Evolutionary conservation across 1,140 invertebrate genomes (phyloP).

Genomic region (Archegozetes longisetosus): DNA sequence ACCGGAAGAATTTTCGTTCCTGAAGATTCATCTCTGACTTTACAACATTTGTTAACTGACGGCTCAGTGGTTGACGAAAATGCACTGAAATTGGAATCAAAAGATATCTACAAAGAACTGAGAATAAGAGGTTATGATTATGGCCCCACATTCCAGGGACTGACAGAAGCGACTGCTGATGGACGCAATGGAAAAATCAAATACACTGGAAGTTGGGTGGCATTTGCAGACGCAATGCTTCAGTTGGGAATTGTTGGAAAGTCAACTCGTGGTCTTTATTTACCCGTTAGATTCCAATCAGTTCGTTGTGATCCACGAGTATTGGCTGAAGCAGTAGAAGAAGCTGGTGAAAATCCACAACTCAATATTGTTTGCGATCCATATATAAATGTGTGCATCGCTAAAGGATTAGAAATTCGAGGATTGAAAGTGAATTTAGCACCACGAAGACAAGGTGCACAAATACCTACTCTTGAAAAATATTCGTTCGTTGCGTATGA

Average conservation of each 20-base stretch:
- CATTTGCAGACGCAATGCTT: conserved; percentile 38
- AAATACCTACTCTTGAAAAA: conserved; percentile 61
- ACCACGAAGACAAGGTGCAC: conserved; percentile 47
- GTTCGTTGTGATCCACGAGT: conserved; percentile 33
- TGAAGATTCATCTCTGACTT: conserved; percentile 31
- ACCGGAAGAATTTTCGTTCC: conserved; percentile 53
- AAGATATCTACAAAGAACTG: conserved; percentile 86
- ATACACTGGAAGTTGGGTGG: conserved; percentile 32
- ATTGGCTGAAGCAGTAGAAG: conserved; percentile 13
- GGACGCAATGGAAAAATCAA: conserved; percentile 18
- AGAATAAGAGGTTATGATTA: conserved; percentile 87
- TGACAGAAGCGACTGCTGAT: conserved; percentile 26
- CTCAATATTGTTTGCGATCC: conserved; percentile 11
- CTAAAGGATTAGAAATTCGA: conserved; percentile 34
- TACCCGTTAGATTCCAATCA: conserved; percentile 36
- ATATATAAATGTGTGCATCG: conserved; percentile 14
- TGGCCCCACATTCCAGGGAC: conserved; percentile 33
- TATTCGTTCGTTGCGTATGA: conserved; percentile 66
- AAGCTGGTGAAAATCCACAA: conserved; percentile 5
- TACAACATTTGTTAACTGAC: conserved; percentile 1
- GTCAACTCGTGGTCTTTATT: conserved; percentile 28
- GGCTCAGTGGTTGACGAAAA: conserved; percentile 21
- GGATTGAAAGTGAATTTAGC: conserved; percentile 54
- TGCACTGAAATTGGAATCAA: conserved; percentile 41
- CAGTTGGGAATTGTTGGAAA: conserved; percentile 34